phyloP scores from a whole-genome alignment of 2,888 invertebrate species.

The Dysmachus trigonus region DNA sequence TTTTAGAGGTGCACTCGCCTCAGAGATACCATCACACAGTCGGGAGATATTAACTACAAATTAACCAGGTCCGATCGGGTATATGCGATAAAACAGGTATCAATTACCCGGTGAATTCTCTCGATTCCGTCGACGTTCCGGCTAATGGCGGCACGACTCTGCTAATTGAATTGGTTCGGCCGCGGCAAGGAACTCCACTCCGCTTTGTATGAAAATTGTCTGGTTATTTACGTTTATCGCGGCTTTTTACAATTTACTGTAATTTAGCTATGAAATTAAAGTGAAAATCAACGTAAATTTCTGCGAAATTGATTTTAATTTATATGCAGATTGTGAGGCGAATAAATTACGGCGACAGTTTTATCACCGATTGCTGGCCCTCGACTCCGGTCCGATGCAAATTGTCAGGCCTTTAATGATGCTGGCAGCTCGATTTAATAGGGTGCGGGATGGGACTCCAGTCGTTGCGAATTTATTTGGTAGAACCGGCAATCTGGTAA shows the following conservation, averaged over 20 bases:
- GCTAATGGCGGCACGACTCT: neutral
- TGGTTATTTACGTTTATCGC: constrained; percentile 37
- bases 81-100: constrained; percentile 34
- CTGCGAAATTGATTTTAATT: constrained; percentile 24
- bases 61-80: constrained; percentile 27
- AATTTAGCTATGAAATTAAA: constrained; percentile 36
- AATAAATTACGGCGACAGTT: constrained; percentile 27
- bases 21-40: neutral
- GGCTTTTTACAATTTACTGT: constrained; percentile 33
- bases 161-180: constrained; percentile 12
- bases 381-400: neutral
- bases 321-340: constrained; percentile 30
- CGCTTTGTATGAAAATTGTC: constrained; percentile 18
- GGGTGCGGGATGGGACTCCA: neutral
- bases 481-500: neutral
- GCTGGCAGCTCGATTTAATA: neutral
- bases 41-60: constrained; percentile 33
- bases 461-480: neutral
- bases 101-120: constrained; percentile 11
- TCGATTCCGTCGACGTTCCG: neutral
- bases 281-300: constrained; percentile 29
- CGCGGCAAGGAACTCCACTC: neutral
- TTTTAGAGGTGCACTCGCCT: constrained; percentile 31
- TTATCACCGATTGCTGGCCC: neutral
- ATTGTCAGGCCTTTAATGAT: neutral